Evolutionary conservation across 2,888 invertebrate species (phyloP), one percentile per base, ranked within the genome.

Genomic region (Pachycephus smyrnensis): DNA sequence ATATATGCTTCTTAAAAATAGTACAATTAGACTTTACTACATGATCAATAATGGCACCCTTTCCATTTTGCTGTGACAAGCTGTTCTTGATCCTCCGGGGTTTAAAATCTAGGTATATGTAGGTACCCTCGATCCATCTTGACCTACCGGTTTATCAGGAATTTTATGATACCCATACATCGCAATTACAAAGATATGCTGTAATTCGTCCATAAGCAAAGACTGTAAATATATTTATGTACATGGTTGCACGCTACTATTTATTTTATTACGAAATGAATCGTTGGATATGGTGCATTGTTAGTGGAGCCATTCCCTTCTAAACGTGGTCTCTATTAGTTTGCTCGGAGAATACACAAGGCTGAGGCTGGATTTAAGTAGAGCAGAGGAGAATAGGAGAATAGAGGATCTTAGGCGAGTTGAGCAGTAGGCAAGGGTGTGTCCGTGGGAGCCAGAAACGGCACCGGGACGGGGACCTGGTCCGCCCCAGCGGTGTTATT

Each of bases 271-370:
- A 71, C 31, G 31, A 71, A 71, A 32, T 33, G 71, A 71, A 33
- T 32, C 71, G 71, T 31, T 33, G 71, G 71, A 33, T 33, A 23
- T 33, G 71, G 12, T 71, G 32, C 76, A 78, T 76, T 75, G 75
- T 75, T 75, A 73, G 73, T 76, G 73, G 68, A 76, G 75, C 35
- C 69, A 23, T 55, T 55, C 55, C 55, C 55, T 2, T 55, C 76
- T 76, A 73, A 78, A 78, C 73, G 78, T 71, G 78, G 73, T 75
- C 75, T 68, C 75, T 78, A 78, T 78, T 78, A 78, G 75, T 78
- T 78, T 71, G 75, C 78, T 75, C 73, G 37, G 75, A 76, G 75
- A 78, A 78, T 78, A 78, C 76, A 76, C 78, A 78, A 75, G 78
- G 75, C 78, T 31, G 71, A 33, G 71, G 71, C 31, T 71, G 12